A percentile compares a stretch with the other conserved stretches of the same genome.
Conservation (phyloP, 2,888 invertebrate genomes). For the Pristionchus arcanus region DNA sequence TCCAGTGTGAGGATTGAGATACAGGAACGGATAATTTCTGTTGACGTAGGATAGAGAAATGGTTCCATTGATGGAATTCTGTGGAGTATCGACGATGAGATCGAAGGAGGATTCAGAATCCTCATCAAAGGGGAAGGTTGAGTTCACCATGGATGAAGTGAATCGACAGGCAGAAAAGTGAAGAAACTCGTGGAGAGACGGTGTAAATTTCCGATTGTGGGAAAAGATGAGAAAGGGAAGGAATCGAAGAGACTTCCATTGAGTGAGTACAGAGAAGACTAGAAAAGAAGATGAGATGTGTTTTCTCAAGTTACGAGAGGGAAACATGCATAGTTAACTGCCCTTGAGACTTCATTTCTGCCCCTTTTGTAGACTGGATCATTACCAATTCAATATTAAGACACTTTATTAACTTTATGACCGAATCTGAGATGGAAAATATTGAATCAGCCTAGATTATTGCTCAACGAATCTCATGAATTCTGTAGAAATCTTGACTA, state of each 20-base stretch:
- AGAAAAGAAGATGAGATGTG: neutral
- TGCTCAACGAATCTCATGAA: conserved; percentile 17
- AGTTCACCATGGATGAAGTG: neutral
- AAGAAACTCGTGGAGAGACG: neutral
- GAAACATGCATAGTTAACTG: neutral
- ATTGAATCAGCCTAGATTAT: conserved; percentile 34
- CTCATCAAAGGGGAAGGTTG: neutral
- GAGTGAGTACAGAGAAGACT: conserved; percentile 3
- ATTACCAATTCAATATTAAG: neutral
- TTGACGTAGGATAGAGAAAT: conserved; percentile 22
- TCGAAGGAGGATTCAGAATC: conserved; percentile 21
- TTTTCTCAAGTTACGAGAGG: neutral
- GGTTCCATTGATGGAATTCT: neutral
- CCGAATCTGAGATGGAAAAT: conserved; percentile 2
- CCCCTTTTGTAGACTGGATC: neutral
- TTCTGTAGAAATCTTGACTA: conserved; percentile 32
- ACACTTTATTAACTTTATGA: conserved; percentile 25
- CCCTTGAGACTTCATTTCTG: neutral
- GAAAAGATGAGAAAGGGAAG: conserved; percentile 23
- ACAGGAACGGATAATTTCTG: conserved; percentile 28
- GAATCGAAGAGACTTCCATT: neutral
- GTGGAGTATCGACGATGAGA: neutral
- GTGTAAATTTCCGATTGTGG: conserved; percentile 33
- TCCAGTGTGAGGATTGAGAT: conserved; percentile 28
- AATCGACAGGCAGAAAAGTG: neutral